Evolutionary conservation across 2,888 invertebrate species (phyloP).

Genomic region (Helleia helle): DNA sequence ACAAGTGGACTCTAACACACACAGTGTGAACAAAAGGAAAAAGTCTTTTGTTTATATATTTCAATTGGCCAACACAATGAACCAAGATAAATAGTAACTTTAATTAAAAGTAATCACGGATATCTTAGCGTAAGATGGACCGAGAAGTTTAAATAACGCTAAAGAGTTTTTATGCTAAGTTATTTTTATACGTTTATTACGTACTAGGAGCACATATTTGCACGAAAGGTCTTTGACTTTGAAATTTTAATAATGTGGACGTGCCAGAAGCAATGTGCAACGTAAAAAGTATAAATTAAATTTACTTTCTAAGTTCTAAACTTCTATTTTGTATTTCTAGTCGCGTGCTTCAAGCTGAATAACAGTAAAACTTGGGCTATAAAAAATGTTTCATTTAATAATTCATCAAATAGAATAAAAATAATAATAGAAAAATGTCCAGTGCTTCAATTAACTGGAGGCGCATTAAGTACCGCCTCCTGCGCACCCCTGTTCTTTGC

Average conservation of each 20-base stretch:
- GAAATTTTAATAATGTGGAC: neutral
- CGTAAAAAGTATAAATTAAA: neutral
- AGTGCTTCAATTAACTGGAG: too few relatives aligned
- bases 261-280: neutral
- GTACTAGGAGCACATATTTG: neutral
- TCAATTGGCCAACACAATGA: constrained; percentile 13
- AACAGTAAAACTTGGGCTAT: too few relatives aligned
- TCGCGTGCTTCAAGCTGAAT: too few relatives aligned
- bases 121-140: constrained; percentile 13
- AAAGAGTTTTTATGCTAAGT: constrained; percentile 50
- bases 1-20: constrained; percentile 18
- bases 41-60: constrained; percentile 15
- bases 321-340: neutral
- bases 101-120: constrained; percentile 5
- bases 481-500: too few relatives aligned
- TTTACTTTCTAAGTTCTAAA: neutral
- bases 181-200: constrained; percentile 16
- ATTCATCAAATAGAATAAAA: too few relatives aligned
- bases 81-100: constrained; percentile 5
- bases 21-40: constrained; percentile 16
- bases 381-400: too few relatives aligned
- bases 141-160: neutral
- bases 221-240: neutral
- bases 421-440: too few relatives aligned
- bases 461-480: too few relatives aligned